These are phyloP conservation scores for Pissodes strobi DNA, from an alignment of 1,140 invertebrate genomes.

Conservation along the genomic window DNA sequence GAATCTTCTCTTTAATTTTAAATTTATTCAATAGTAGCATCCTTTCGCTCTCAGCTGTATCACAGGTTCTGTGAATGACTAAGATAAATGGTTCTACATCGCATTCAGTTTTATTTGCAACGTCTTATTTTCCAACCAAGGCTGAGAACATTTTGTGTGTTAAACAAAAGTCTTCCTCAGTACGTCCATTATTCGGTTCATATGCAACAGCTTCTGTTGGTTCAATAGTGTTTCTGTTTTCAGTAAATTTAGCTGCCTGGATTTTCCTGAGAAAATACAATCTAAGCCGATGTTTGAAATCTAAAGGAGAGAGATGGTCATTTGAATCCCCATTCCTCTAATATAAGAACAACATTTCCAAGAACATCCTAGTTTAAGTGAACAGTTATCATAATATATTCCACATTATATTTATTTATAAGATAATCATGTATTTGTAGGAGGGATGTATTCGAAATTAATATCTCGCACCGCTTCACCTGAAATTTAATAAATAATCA, in stretches of 20 bases:
- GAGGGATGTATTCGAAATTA: conserved; percentile 38
- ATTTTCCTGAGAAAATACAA: conserved; percentile 41
- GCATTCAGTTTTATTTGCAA: background rate
- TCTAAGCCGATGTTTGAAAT: conserved; percentile 42
- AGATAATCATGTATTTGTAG: conserved; percentile 38
- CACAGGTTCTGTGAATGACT: background rate
- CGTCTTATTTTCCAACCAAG: background rate
- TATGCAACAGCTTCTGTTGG: background rate
- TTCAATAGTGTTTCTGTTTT: conserved; percentile 9
- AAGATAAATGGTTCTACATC: background rate
- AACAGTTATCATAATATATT: conserved; percentile 42
- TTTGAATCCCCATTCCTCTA: conserved; percentile 42
- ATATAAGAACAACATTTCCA: conserved; percentile 51
- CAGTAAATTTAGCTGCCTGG: conserved; percentile 31
- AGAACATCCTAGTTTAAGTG: conserved; percentile 49
- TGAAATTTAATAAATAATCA: no score
- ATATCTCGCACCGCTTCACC: no score
- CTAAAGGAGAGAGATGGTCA: conserved; percentile 39
- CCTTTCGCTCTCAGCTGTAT: background rate
- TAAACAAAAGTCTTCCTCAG: background rate
- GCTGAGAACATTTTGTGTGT: background rate
- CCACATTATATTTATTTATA: conserved; percentile 35
- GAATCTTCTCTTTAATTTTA: no score
- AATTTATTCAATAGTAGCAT: background rate
- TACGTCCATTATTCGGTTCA: background rate